Percentiles rank a stretch among this genome's conserved stretches.
phyloP scores from a whole-genome alignment of 2,797 vertebrate species.

The Etheostoma nigrum region DNA sequence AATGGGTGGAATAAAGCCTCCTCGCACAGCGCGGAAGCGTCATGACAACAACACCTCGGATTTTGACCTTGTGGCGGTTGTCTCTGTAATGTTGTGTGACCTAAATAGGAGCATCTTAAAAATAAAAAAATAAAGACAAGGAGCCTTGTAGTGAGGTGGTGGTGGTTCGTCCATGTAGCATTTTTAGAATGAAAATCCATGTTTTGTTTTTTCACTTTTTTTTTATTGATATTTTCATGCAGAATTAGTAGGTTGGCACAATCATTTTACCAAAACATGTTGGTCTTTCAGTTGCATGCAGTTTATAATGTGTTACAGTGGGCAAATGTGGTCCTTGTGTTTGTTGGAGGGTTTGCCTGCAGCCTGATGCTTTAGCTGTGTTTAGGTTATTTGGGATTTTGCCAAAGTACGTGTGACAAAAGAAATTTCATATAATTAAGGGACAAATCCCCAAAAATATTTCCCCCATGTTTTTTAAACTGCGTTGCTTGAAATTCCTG shows the following conservation, averaged over 20 bases:
- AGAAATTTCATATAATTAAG: not conserved
- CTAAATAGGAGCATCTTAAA: slow-evolving; percentile 50
- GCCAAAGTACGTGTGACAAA: not conserved
- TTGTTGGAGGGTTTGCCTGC: slow-evolving; percentile 13
- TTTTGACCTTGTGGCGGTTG: slow-evolving; percentile 33
- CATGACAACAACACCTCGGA: slow-evolving; percentile 39
- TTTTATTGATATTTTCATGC: slow-evolving; percentile 1
- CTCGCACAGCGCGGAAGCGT: slow-evolving; percentile 18
- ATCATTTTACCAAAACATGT: not conserved
- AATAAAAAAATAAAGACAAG: not conserved
- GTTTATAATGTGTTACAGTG: not conserved
- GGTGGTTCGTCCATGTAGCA: not conserved
- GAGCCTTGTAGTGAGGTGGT: not conserved
- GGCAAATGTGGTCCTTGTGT: not conserved
- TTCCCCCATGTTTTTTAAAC: not conserved
- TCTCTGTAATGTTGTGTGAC: slow-evolving; percentile 51
- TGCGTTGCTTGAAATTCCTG: not conserved
- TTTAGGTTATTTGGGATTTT: not conserved
- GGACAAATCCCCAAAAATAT: not conserved
- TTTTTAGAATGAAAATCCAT: slow-evolving; percentile 5
- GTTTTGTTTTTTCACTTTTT: not conserved
- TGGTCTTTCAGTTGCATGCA: not conserved
- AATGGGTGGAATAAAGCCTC: slow-evolving; percentile 11
- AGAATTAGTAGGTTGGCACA: not conserved
- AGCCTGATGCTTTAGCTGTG: slow-evolving; percentile 3